Evolutionary conservation across 2,888 invertebrate species (phyloP).

Genomic region (Diplolepis rosae): DNA sequence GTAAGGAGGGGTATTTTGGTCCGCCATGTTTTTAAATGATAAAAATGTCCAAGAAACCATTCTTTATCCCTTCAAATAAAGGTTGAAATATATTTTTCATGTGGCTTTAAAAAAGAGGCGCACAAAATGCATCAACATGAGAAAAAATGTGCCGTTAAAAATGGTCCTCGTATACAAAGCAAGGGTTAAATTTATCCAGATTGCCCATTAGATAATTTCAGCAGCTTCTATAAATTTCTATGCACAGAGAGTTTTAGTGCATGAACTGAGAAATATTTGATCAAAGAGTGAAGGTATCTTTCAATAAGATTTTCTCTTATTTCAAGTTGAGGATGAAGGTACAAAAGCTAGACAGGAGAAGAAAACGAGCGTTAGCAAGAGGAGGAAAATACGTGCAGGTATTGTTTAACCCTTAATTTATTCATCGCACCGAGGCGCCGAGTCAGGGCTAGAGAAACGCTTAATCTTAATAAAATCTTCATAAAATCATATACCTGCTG

Average conservation of each 20-base stretch:
- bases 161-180: no score
- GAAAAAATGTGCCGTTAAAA: no score
- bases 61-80: no score
- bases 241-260: neutral
- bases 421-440: slow-evolving; percentile 43
- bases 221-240: neutral
- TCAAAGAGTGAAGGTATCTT: neutral
- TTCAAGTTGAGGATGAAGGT: neutral
- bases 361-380: slow-evolving; percentile 26
- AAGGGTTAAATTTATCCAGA: neutral
- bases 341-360: slow-evolving; percentile 28
- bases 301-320: slow-evolving; percentile 22
- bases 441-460: slow-evolving; percentile 40
- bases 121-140: no score
- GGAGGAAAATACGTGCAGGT: slow-evolving; percentile 45
- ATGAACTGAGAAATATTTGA: neutral
- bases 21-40: no score
- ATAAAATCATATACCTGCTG: slow-evolving; percentile 48
- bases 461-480: slow-evolving; percentile 51
- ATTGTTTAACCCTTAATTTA: slow-evolving; percentile 52
- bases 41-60: no score
- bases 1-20: no score
- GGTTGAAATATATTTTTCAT: no score
- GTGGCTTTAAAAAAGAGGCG: no score
- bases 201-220: neutral